Base-by-base conservation (phyloP, 1,140 invertebrate species). In the Thaumatotibia leucotreta region DNA sequence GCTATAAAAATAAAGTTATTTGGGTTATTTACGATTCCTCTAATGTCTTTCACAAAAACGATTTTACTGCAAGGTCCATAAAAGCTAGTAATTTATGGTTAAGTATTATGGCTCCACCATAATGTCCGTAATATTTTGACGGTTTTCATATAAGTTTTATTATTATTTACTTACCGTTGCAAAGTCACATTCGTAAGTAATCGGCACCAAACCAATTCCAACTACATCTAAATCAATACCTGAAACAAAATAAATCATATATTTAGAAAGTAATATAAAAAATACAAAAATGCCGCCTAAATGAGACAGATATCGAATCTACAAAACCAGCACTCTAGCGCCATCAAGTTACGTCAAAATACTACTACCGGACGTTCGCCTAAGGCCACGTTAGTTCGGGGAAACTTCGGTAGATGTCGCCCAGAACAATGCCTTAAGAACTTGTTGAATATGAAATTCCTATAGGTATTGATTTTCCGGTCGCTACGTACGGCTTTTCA, bases 171-270 rank as follows among this genome's bases (percentile, higher is more conserved):
- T n/a, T n/a, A 39, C 35, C n/a, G n/a, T 1, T 1, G 14, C 35
- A 39, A 39, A 10, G 11, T 39, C 35, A 39, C 35, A 14, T 5
- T n/a, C n/a, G n/a, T n/a, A n/a, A n/a, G n/a, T n/a, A n/a, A n/a
- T n/a, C n/a, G n/a, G n/a, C n/a, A n/a, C n/a, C n/a, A n/a, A n/a
- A 39, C 1, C 4, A 39, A 39, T 14, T 14, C 35, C 39, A 45
- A 20, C 5, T 14, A 39, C n/a, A 45, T 1, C 20, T 4, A 17
- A 20, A 8, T 3, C 14, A 45, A 20, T 74, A 74, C 73, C 73
- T 74, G 73, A 65, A 74, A 74, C 73, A 74, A 74, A 8, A 66
- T 66, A 66, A 65, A 58, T 27, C n/a, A 61, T 14, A 11, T 58
- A 22, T 33, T 32, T 35, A 72, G 49, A 65, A 32, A 69, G 24